phyloP scores from a whole-genome alignment of 2,888 invertebrate genomes.

The Ectobius pallidus region DNA sequence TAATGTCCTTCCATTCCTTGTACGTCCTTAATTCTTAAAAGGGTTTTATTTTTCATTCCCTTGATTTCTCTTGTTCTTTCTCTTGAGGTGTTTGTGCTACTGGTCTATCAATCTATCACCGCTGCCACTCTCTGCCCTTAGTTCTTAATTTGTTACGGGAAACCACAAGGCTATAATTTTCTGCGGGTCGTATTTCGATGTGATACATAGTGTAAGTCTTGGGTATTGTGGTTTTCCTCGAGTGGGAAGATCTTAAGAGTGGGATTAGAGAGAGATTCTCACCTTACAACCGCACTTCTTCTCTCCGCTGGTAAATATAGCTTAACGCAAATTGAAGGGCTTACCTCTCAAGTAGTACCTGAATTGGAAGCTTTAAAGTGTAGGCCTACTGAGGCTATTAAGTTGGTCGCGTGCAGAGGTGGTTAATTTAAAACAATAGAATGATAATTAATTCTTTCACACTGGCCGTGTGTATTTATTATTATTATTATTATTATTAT shows the following conservation, averaged over 20 bases:
- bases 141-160: constrained; percentile 19
- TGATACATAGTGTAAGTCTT: neutral
- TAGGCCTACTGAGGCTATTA: too few species aligned
- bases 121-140: neutral
- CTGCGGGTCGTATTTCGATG: constrained; percentile 14
- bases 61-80: constrained; percentile 2
- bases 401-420: too few species aligned
- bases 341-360: too few species aligned
- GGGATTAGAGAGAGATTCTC: neutral
- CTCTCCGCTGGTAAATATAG: too few species aligned
- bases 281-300: neutral
- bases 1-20: neutral
- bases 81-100: constrained; percentile 12
- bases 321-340: too few species aligned
- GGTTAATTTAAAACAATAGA: too few species aligned
- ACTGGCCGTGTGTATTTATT: too few species aligned
- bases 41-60: constrained; percentile 21
- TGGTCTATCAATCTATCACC: constrained; percentile 20
- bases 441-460: too few species aligned
- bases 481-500: too few species aligned
- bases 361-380: too few species aligned
- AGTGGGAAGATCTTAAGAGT: neutral
- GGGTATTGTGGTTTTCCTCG: neutral
- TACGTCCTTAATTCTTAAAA: constrained; percentile 22
- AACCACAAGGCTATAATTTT: constrained; percentile 9